Conservation (phyloP, 2,797 vertebrate species). For the Sphaeramia orbicularis region DNA sequence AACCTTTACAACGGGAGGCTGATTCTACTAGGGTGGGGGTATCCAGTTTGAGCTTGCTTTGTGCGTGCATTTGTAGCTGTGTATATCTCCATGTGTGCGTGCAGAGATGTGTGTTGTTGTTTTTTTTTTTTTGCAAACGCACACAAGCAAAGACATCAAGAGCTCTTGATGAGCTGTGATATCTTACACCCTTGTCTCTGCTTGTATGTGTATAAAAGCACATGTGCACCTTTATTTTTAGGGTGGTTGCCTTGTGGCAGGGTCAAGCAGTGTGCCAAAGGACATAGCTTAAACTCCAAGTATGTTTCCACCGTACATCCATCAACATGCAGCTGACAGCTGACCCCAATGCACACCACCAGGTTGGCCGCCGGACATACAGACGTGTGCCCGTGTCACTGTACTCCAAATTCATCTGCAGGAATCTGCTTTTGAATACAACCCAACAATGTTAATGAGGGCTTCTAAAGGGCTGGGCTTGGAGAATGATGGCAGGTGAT, state of each 20-base stretch:
- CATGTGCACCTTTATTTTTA: conserved; percentile 82
- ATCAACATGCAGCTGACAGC: conserved; percentile 78
- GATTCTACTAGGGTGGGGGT: conserved; percentile 32
- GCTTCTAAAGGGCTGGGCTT: conserved; percentile 46
- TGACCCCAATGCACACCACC: conserved; percentile 51
- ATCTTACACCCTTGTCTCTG: conserved; percentile 66
- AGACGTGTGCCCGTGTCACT: conserved; percentile 56
- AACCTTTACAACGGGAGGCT: conserved; percentile 38
- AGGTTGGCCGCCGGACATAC: conserved; percentile 24
- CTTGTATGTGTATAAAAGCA: conserved; percentile 38
- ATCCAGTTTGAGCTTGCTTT: conserved; percentile 16
- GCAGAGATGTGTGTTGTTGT: neutral
- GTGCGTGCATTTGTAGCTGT: neutral
- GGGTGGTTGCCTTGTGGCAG: conserved; percentile 57
- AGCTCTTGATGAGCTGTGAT: conserved; percentile 48
- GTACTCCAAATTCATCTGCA: conserved; percentile 60
- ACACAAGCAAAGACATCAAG: conserved; percentile 27
- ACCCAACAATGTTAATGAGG: conserved; percentile 80
- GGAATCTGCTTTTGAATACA: conserved; percentile 76
- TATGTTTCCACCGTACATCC: conserved; percentile 82
- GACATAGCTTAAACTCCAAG: conserved; percentile 84
- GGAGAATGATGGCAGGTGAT: conserved; percentile 43
- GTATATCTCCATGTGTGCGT: neutral
- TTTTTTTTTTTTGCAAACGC: neutral
- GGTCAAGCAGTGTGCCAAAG: conserved; percentile 75